Evolutionary conservation across 2,113 vertebrate genomes (phyloP).

Genomic region (Carlito syrichta): DNA sequence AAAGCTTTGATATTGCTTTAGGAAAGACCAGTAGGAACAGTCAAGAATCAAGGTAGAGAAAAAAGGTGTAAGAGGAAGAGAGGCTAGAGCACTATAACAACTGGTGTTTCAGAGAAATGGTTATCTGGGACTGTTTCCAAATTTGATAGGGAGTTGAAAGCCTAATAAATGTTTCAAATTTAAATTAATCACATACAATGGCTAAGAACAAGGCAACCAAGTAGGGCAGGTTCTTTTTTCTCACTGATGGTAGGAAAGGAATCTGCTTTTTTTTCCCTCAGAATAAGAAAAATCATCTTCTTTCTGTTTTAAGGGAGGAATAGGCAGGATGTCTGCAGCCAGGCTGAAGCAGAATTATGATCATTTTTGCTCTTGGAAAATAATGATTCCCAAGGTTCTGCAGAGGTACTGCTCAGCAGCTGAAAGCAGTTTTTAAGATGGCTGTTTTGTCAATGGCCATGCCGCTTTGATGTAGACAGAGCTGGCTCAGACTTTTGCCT

Average conservation of each 20-base stretch:
- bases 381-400: too few relatives aligned
- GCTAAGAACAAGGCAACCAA: background rate
- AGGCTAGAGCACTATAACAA: background rate
- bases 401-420: background rate
- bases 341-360: background rate
- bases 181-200: background rate
- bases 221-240: rapidly evolving
- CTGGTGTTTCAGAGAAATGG: background rate
- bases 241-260: background rate
- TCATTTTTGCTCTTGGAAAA: background rate
- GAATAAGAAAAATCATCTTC: background rate
- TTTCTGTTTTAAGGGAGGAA: background rate
- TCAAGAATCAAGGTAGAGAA: background rate
- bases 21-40: background rate
- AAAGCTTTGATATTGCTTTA: background rate
- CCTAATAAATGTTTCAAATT: background rate
- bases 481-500: background rate
- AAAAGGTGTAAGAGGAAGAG: rapidly evolving
- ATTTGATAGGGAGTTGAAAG: background rate
- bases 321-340: background rate
- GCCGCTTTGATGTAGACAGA: background rate
- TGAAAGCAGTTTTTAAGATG: background rate
- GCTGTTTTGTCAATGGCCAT: background rate
- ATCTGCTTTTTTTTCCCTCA: background rate
- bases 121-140: background rate